Percentiles rank a stretch among this genome's conserved stretches.
Conservation (phyloP, 2,888 invertebrate species). For the Ephialtes manifestator region DNA sequence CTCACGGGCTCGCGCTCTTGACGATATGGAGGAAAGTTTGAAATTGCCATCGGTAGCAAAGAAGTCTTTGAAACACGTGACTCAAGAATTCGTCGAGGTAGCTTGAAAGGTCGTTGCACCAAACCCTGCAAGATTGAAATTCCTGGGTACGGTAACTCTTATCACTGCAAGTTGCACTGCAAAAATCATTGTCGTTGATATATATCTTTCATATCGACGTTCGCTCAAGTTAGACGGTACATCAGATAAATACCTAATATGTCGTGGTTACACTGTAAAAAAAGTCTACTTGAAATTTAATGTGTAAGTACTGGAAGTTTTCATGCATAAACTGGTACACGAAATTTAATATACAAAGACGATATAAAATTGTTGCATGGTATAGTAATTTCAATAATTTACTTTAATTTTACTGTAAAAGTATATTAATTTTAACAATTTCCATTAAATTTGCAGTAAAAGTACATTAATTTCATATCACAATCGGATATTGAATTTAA, state of each 20-base stretch:
- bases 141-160: conserved; percentile 23
- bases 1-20: conserved; percentile 11
- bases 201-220: not conserved
- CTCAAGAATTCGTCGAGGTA: conserved; percentile 52
- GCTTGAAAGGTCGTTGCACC: conserved; percentile 23
- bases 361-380: no score
- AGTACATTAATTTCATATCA: no score
- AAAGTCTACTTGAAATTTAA: no score
- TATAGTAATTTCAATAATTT: no score
- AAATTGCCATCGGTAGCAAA: conserved; percentile 60
- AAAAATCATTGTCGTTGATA: conserved; percentile 3
- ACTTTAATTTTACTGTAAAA: no score
- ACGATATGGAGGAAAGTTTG: conserved; percentile 57
- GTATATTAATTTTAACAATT: no score
- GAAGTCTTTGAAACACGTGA: conserved; percentile 58
- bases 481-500: no score
- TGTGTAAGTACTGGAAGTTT: no score
- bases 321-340: no score
- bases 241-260: not conserved
- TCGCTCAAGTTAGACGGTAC: not conserved
- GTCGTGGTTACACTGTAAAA: no score
- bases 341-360: no score
- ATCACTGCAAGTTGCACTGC: conserved; percentile 18
- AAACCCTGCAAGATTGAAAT: conserved; percentile 54
- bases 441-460: no score